Evolutionary conservation across 2,888 invertebrate species (phyloP).

Genomic region (Hypolimnas misippus): DNA sequence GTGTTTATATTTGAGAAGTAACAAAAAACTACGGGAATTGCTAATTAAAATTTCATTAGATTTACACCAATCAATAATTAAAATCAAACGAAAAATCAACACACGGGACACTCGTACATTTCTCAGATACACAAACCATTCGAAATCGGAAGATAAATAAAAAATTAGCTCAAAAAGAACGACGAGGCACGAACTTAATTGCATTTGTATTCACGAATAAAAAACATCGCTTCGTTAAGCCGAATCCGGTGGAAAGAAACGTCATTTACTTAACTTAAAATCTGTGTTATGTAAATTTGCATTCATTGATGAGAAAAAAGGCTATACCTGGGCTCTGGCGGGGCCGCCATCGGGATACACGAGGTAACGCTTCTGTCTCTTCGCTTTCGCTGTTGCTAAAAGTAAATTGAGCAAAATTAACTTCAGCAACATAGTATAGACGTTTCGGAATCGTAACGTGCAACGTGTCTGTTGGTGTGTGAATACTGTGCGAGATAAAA

Average conservation of each 20-base stretch:
- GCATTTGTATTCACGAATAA: conserved; percentile 79
- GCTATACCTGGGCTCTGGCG: conserved; percentile 84
- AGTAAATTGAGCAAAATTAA: conserved; percentile 70
- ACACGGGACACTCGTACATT: conserved; percentile 8
- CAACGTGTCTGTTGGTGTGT: conserved; percentile 58
- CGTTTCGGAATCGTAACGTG: conserved; percentile 46
- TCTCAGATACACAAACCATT: conserved; percentile 36
- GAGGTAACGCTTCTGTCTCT: conserved; percentile 79
- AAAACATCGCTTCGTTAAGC: conserved; percentile 77
- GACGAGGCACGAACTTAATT: conserved; percentile 64
- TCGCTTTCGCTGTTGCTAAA: conserved; percentile 50
- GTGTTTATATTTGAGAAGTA: conserved; percentile 26
- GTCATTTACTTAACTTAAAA: conserved; percentile 75
- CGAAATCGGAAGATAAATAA: conserved; percentile 43
- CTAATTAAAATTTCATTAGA: too few species aligned
- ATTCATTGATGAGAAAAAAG: conserved; percentile 50
- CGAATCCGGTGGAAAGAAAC: conserved; percentile 73
- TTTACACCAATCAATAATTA: too few species aligned
- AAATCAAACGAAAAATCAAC: too few species aligned
- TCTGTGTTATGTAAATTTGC: conserved; percentile 66
- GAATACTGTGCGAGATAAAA: conserved; percentile 71
- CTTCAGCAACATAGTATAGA: conserved; percentile 53
- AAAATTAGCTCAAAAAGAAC: conserved; percentile 50
- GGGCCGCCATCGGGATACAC: conserved; percentile 84
- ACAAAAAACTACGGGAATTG: not conserved